These are phyloP conservation scores for Heliconius cydno DNA, from an alignment of 2,888 invertebrate genomes.

Conservation along the genomic window DNA sequence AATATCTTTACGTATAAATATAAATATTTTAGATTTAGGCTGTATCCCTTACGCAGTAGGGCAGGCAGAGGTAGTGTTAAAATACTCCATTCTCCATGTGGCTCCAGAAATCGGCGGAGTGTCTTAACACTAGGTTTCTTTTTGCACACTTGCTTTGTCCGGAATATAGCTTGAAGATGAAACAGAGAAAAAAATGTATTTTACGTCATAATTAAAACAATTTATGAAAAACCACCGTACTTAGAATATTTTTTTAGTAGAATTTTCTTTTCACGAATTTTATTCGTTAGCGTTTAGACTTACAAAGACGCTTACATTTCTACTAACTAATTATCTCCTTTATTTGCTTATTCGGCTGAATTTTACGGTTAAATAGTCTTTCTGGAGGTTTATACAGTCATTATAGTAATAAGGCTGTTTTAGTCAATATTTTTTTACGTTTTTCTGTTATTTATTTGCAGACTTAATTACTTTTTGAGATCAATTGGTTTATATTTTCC, in stretches of 20 bases:
- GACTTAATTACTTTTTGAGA: neutral
- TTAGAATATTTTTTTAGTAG: neutral
- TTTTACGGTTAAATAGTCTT: conserved; percentile 23
- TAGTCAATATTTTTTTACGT: neutral
- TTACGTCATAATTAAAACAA: neutral
- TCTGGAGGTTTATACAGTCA: conserved; percentile 9
- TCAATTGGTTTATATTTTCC: neutral
- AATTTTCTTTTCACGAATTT: conserved; percentile 2
- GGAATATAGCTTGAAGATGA: neutral
- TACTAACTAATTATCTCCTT: conserved; percentile 21
- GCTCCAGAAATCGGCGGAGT: neutral
- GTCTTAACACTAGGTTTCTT: neutral
- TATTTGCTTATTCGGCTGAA: conserved; percentile 24
- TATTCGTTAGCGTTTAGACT: conserved; percentile 13
- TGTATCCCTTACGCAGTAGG: no score
- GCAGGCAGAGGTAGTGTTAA: no score
- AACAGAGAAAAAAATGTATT: neutral
- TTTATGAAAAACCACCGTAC: neutral
- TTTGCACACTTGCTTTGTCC: no score
- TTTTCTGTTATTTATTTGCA: neutral
- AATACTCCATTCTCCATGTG: no score
- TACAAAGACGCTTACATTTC: conserved; percentile 16
- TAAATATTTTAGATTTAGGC: no score
- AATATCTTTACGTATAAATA: neutral
- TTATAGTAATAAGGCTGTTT: conserved; percentile 4